Base-by-base conservation (phyloP, 2,888 invertebrate genomes). In the Sinotaia quadrata region DNA sequence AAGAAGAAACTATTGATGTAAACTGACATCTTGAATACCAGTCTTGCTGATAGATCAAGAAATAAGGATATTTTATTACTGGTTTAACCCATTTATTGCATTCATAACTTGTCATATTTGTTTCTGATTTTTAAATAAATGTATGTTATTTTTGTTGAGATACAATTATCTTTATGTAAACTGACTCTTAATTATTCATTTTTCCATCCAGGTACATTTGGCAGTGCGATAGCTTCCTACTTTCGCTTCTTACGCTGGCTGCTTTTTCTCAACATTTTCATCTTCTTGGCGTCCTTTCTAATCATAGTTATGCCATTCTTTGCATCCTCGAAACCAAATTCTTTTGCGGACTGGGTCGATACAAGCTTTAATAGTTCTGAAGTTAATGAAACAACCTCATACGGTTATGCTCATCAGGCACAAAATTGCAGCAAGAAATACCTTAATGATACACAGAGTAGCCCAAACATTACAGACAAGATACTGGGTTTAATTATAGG, bases 181-280 rank as follows among this genome's bases (percentile, higher is more conserved):
- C n/a, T n/a, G n/a, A n/a, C n/a, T n/a, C n/a, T n/a, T n/a, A n/a
- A n/a, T n/a, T n/a, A n/a, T n/a, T n/a, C n/a, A n/a, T n/a, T n/a
- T n/a, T n/a, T n/a, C n/a, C n/a, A n/a, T n/a, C n/a, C n/a, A n/a
- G n/a, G n/a, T n/a, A n/a, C n/a, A n/a, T 86, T 83, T 79, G 87
- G 87, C n/a, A 81, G 79, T 31, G 80, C 82, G 7, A 94, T 87
- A 29, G 81, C 85, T 68, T 86, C 89, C 0, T 95, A 94, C 87
- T 96, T 96, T 85, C 90, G 93, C 4, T 95, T 96, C 83, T 90
- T 95, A 37, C 92, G 95, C 81, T 95, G 95, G 95, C 90, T 96
- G 2, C 90, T 96, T 81, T 92, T 93, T 84, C 89, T 96, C 59
- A 96, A 96, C 88, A 93, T 93, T 37, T 58, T 91, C 60, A 95